A percentile compares a stretch with the other conserved stretches of the same genome.
Conservation (phyloP, 1,140 invertebrate species). For the Lordiphosa collinella region DNA sequence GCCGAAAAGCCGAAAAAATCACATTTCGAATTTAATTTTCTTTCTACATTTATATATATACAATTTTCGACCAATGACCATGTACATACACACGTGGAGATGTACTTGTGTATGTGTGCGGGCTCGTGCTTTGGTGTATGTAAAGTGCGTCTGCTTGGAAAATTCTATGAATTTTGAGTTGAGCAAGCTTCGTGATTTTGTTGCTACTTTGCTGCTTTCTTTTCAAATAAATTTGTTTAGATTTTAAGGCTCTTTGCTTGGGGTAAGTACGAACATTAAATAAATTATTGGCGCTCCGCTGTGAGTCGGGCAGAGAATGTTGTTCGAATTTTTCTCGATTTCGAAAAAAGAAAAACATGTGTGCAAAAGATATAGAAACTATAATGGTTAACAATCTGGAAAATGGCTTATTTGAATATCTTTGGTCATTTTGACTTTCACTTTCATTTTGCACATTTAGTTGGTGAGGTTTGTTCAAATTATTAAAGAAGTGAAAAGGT, state of each 20-base stretch:
- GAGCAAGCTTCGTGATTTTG: constrained; percentile 42
- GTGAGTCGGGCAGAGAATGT: constrained; percentile 5
- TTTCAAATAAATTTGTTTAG: constrained; percentile 37
- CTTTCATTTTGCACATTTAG: too few relatives aligned
- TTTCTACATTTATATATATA: constrained; percentile 36
- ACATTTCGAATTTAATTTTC: constrained; percentile 51
- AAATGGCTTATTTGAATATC: too few relatives aligned
- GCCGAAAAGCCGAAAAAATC: constrained; percentile 65
- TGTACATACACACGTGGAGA: constrained; percentile 22
- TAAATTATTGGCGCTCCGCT: constrained; percentile 23
- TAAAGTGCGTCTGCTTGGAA: constrained; percentile 73
- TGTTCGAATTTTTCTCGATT: constrained; percentile 11
- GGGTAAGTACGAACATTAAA: constrained; percentile 22
- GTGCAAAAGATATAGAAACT: too few relatives aligned
- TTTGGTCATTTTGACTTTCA: background rate
- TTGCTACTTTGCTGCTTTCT: constrained; percentile 37
- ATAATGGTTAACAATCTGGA: too few relatives aligned
- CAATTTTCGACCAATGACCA: constrained; percentile 43
- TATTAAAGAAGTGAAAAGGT: too few relatives aligned
- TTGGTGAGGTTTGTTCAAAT: too few relatives aligned
- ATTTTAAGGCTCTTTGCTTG: constrained; percentile 4
- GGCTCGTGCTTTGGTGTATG: constrained; percentile 26
- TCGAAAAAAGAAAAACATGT: constrained; percentile 6
- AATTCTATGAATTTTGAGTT: constrained; percentile 70
- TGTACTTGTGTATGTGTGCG: constrained; percentile 11